These are phyloP conservation scores for Rissa tridactyla DNA, from an alignment of 2,113 vertebrate genomes.

Conservation along the genomic window DNA sequence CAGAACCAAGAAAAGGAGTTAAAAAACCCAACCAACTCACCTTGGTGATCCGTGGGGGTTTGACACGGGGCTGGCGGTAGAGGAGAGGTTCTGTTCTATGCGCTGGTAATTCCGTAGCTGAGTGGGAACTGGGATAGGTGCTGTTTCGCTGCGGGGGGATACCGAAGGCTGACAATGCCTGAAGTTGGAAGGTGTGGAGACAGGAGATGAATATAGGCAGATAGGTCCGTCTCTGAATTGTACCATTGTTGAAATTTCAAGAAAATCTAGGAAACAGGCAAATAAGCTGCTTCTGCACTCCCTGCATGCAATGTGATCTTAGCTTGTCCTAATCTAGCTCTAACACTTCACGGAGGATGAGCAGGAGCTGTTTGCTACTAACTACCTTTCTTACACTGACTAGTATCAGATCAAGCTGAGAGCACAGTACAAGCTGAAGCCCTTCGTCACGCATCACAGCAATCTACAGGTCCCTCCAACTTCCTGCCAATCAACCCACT, in stretches of 20 bases:
- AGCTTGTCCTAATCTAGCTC: neutral
- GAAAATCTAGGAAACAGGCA: neutral
- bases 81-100: constrained; percentile 94
- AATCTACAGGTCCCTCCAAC: neutral
- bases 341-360: neutral
- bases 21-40: constrained; percentile 67
- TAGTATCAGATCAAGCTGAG: neutral
- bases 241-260: neutral
- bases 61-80: constrained; percentile 78
- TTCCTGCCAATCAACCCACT: constrained; percentile 3
- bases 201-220: constrained; percentile 6
- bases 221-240: neutral
- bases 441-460: neutral
- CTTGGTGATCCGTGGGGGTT: constrained; percentile 88
- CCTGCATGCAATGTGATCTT: neutral
- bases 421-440: neutral
- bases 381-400: neutral
- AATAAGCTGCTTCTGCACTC: neutral
- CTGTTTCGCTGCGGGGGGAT: constrained; percentile 88
- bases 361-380: neutral
- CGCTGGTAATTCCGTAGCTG: constrained; percentile 96
- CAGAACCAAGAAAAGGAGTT: neutral
- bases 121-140: constrained; percentile 93
- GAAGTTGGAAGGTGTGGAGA: constrained; percentile 25
- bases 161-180: constrained; percentile 85